phyloP scores from a whole-genome alignment of 1,140 invertebrate genomes.

The Aphidius gifuensis region DNA sequence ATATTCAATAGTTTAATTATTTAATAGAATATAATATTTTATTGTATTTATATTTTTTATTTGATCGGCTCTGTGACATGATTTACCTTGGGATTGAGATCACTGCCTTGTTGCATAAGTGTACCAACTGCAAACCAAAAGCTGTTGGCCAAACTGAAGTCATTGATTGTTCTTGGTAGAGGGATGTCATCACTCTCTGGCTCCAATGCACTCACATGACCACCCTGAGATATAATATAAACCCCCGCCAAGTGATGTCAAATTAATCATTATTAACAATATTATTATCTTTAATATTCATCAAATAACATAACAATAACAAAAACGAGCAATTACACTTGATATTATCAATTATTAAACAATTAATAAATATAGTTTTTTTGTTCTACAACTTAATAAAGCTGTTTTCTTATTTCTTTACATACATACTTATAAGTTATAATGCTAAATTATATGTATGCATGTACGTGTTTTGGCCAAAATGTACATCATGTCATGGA shows the following conservation, averaged over 20 bases:
- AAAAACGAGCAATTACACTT: no score
- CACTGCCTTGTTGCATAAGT: slow-evolving; percentile 91
- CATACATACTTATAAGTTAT: no score
- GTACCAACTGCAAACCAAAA: slow-evolving; percentile 92
- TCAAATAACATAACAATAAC: no score
- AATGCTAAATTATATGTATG: no score
- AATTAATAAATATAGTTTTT: no score
- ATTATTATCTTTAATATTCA: no score
- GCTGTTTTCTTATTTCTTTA: no score
- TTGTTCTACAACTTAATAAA: no score
- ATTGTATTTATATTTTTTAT: no score
- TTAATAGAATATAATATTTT: background rate
- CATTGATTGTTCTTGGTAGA: slow-evolving; percentile 63
- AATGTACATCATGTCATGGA: background rate
- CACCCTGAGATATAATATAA: slow-evolving; percentile 41
- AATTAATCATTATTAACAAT: slow-evolving; percentile 31
- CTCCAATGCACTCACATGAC: slow-evolving; percentile 50
- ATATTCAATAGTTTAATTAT: no score
- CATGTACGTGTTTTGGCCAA: no score
- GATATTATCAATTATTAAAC: no score
- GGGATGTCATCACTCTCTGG: slow-evolving; percentile 51
- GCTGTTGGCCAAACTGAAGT: slow-evolving; percentile 77
- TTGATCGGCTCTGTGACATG: slow-evolving; percentile 32
- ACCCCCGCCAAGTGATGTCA: slow-evolving; percentile 51
- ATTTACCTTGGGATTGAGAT: slow-evolving; percentile 78